Percentiles rank a stretch among this genome's conserved stretches.
Conservation (phyloP, 37 sponge, comb jelly and placozoan species). For the Beroe ovata region DNA sequence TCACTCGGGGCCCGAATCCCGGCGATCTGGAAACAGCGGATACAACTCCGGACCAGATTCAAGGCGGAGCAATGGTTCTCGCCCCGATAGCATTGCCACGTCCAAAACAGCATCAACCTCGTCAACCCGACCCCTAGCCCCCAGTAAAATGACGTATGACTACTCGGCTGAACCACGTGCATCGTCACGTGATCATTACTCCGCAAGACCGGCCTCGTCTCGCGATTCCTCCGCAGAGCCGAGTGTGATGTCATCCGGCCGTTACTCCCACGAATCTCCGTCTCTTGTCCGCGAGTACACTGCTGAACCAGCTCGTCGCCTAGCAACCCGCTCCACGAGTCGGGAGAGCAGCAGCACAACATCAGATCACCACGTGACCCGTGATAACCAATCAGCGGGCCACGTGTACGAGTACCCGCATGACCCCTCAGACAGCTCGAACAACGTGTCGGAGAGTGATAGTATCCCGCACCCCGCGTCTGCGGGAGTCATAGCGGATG, state of each 20-base stretch:
- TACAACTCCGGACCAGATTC: constrained; percentile 9
- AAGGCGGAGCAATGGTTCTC: background rate
- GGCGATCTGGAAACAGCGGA: background rate
- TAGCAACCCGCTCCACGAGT: background rate
- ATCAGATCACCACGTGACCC: background rate
- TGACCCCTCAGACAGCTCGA: constrained; percentile 15
- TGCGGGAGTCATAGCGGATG: background rate
- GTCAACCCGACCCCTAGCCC: constrained; percentile 16
- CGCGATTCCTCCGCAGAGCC: background rate
- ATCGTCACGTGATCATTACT: constrained; percentile 13
- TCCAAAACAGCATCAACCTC: constrained; percentile 1
- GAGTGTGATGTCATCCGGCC: background rate
- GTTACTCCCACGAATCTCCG: background rate
- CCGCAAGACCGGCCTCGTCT: background rate
- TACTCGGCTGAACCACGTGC: constrained; percentile 19
- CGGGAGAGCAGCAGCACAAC: background rate
- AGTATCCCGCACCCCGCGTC: background rate
- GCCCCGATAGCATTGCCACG: constrained; percentile 6
- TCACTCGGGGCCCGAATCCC: constrained; percentile 5
- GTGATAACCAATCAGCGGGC: no score
- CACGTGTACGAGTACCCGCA: background rate
- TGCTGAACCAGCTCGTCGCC: background rate
- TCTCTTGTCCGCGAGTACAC: background rate
- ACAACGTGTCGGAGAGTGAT: constrained; percentile 25
- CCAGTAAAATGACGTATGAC: constrained; percentile 53